Percentiles rank a stretch among this genome's conserved stretches.
phyloP scores from a whole-genome alignment of 2,888 invertebrate genomes.

The Antheraea yamamai region DNA sequence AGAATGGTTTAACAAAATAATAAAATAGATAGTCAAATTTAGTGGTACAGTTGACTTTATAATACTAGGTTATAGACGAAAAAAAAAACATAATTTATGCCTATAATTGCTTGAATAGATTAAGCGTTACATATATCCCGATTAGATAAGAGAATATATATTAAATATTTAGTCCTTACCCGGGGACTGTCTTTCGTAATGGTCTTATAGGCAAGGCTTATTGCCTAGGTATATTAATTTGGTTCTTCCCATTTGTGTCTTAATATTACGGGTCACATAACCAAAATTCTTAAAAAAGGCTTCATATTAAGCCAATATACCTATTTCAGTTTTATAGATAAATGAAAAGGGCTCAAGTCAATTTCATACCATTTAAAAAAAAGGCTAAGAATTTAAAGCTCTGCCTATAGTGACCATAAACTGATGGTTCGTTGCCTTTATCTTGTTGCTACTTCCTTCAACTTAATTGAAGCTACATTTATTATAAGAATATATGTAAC shows the following conservation, averaged over 20 bases:
- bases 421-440: constrained; percentile 52
- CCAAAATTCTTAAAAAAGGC: background rate
- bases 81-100: constrained; percentile 51
- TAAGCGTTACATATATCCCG: constrained; percentile 58
- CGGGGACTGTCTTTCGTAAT: constrained; percentile 38
- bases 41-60: constrained; percentile 57
- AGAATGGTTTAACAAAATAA: constrained; percentile 52
- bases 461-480: constrained; percentile 38
- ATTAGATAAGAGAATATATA: constrained; percentile 41
- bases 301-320: background rate
- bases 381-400: background rate
- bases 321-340: background rate
- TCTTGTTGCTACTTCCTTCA: constrained; percentile 65
- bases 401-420: constrained; percentile 15
- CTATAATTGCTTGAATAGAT: constrained; percentile 62
- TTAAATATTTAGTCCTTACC: constrained; percentile 30
- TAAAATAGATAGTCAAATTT: constrained; percentile 75
- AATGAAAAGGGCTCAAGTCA: background rate
- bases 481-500: constrained; percentile 40
- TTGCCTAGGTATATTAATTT: background rate
- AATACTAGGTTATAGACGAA: constrained; percentile 52
- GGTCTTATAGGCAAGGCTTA: constrained; percentile 5
- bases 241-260: background rate
- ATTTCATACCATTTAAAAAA: background rate
- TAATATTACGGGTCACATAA: background rate